A percentile compares a stretch with the other conserved stretches of the same genome.
phyloP scores from a whole-genome alignment of 2,113 vertebrate species.

The Trinectes maculatus region DNA sequence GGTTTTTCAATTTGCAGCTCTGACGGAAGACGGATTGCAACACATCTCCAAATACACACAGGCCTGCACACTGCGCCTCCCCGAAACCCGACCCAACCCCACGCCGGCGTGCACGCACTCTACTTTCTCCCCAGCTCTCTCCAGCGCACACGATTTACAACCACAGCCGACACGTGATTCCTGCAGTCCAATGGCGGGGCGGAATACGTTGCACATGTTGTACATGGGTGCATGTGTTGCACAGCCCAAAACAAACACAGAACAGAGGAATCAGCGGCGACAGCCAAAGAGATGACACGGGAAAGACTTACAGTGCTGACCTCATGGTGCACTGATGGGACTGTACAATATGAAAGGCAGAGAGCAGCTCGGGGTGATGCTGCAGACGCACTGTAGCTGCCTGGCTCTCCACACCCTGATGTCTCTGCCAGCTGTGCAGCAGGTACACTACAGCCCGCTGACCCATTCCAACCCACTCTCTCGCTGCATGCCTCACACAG shows the following conservation, averaged over 20 bases:
- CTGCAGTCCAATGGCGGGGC: neutral
- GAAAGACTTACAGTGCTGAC: slow-evolving; percentile 53
- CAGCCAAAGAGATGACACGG: slow-evolving; percentile 9
- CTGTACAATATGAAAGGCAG: slow-evolving; percentile 75
- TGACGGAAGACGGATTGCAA: slow-evolving; percentile 25
- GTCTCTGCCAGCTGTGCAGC: slow-evolving; percentile 39
- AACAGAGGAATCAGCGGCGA: neutral
- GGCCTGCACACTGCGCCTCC: slow-evolving; percentile 14
- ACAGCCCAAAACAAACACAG: neutral
- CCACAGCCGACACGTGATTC: neutral
- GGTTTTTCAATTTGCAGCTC: slow-evolving; percentile 14
- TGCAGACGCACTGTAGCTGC: slow-evolving; percentile 23
- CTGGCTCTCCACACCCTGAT: slow-evolving; percentile 24
- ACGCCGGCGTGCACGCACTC: slow-evolving; percentile 15
- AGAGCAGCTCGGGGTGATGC: slow-evolving; percentile 7
- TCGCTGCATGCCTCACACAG: slow-evolving; percentile 13
- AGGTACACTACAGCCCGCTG: slow-evolving; percentile 59
- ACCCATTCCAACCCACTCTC: slow-evolving; percentile 30
- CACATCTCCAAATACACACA: slow-evolving; percentile 21
- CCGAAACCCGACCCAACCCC: slow-evolving; percentile 29
- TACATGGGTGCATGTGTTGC: neutral
- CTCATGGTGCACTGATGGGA: slow-evolving; percentile 70
- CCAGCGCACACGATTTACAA: neutral
- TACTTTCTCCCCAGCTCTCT: neutral
- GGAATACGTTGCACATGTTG: neutral